Percentiles rank a stretch among this genome's conserved stretches.
Conservation (phyloP, 2,888 invertebrate species). For the Limnephilus marmoratus region DNA sequence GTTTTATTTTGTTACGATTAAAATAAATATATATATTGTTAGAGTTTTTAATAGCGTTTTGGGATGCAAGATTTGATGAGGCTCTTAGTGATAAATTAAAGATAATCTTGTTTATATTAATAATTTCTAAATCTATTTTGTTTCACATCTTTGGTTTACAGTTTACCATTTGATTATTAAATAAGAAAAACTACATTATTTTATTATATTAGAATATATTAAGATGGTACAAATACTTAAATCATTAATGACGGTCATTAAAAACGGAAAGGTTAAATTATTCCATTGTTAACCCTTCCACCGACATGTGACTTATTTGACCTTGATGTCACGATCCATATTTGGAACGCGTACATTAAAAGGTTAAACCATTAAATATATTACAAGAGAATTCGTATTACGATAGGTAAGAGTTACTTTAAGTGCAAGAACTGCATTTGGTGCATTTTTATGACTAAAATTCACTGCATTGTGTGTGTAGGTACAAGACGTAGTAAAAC, state of each 20-base stretch:
- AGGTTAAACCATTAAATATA: background rate
- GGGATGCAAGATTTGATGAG: background rate
- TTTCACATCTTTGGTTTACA: conserved; percentile 23
- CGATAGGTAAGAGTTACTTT: conserved; percentile 16
- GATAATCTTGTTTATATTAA: background rate
- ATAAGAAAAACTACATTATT: conserved; percentile 27
- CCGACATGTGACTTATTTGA: background rate
- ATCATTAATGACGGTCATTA: background rate
- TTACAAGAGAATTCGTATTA: conserved; percentile 3
- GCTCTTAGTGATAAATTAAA: background rate
- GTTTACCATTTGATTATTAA: conserved; percentile 25
- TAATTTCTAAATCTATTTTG: conserved; percentile 17
- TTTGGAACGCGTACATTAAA: background rate
- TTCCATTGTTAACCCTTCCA: background rate
- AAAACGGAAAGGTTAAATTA: background rate
- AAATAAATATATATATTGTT: conserved; percentile 27
- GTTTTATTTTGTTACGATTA: background rate
- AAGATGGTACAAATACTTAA: background rate
- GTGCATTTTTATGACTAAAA: conserved; percentile 46
- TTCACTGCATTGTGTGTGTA: conserved; percentile 8
- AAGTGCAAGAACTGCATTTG: conserved; percentile 37
- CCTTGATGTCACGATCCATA: background rate
- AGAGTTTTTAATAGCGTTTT: background rate
- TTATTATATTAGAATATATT: conserved; percentile 3
- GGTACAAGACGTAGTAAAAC: conserved; percentile 26